Base-by-base conservation (phyloP, 2,113 vertebrate species). In the Lates calcarifer region DNA sequence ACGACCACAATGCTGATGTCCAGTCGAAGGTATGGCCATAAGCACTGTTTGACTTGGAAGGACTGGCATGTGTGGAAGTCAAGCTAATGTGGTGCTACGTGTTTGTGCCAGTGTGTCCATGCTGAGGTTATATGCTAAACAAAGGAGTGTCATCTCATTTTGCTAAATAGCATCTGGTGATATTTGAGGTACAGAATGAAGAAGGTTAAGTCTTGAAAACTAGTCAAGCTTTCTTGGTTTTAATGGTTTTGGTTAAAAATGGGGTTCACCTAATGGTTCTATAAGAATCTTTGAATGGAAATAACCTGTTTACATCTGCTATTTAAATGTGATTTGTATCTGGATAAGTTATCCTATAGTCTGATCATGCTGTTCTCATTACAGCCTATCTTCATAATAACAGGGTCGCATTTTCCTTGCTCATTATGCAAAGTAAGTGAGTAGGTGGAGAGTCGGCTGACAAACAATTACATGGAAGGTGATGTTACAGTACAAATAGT, bases 1-100 rank as follows among this genome's bases (percentile, higher is more conserved):
- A 97, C 0, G 98, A 99, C 88, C 98, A 99, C 90, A 99, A 99
- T 0, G 98, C 98, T 0, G 98, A 99, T 0, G 97, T 99, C 45
- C 98, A 99, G 91, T 99, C 98, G 29, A 99, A 99, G 97, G 98
- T 99, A 96, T 64, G 86, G 18, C 22, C 13, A 0, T 2, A 0
- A 0, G 1, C 7, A 0, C 20, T 0, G 4, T 49, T 24, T 28
- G 29, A 18, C 3, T 14, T 4, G 0, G n/a, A 12, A 5, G 17
- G 28, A 14, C 47, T n/a, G 43, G 71, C 62, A 84, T 87, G 76
- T 67, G 71, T 61, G 63, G 41, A 26, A 26, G 56, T 79, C 14
- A 5, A 31, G 49, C 61, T 71, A 47, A 66, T 33, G 45, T 66
- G 41, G n/a, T 47, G 63, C 65, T 79, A 53, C 11, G 26, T 41